phyloP scores from a whole-genome alignment of 2,113 vertebrate genomes.

The Hippoglossus stenolepis region DNA sequence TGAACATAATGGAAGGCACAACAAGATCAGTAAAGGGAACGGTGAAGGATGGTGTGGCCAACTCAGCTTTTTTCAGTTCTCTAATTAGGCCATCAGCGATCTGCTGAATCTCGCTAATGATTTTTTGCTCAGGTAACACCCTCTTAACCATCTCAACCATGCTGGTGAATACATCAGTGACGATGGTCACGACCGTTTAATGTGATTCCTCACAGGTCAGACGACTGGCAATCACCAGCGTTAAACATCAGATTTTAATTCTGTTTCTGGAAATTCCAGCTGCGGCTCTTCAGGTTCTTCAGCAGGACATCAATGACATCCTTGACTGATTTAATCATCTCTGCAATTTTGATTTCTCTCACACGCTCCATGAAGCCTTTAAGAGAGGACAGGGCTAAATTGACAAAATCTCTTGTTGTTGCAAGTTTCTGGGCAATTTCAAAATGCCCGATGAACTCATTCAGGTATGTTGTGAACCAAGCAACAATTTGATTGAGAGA shows the following conservation, averaged over 20 bases:
- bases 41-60: conserved; percentile 85
- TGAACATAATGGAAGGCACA: conserved; percentile 85
- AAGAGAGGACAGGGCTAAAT: conserved; percentile 64
- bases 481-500: conserved; percentile 79
- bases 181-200: conserved; percentile 46
- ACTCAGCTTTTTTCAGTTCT: conserved; percentile 81
- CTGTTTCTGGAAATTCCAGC: conserved; percentile 79
- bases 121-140: conserved; percentile 54
- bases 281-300: conserved; percentile 74
- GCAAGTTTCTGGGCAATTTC: conserved; percentile 87
- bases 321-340: conserved; percentile 80
- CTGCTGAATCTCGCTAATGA: conserved; percentile 62
- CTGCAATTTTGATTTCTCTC: conserved; percentile 79
- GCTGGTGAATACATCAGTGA: conserved; percentile 68
- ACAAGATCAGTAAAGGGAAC: conserved; percentile 89
- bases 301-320: conserved; percentile 76
- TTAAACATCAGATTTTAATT: conserved; percentile 83
- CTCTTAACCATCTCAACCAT: conserved; percentile 65
- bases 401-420: conserved; percentile 80
- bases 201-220: conserved; percentile 75
- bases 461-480: no score
- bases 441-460: conserved; percentile 31
- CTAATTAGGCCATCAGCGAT: conserved; percentile 58
- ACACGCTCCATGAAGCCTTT: conserved; percentile 74
- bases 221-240: conserved; percentile 63